Percentiles rank a stretch among this genome's conserved stretches.
Conservation (phyloP, 2,113 vertebrate genomes). For the Heterocephalus glaber region DNA sequence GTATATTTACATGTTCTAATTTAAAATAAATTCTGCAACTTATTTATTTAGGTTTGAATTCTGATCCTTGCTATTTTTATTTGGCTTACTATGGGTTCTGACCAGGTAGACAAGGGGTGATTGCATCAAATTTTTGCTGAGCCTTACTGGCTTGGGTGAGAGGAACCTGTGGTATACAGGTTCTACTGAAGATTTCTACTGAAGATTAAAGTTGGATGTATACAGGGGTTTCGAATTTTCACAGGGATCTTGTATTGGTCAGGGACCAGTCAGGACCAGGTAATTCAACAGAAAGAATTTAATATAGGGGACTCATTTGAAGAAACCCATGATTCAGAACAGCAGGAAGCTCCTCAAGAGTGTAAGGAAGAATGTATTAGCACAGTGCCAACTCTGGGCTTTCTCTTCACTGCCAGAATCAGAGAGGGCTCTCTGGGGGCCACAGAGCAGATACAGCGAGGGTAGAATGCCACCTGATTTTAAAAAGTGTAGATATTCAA, state of each 20-base stretch:
- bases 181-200: neutral
- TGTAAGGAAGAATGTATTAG: neutral
- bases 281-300: slow-evolving; percentile 18
- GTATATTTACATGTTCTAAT: neutral
- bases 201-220: neutral
- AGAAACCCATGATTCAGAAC: neutral
- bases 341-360: neutral
- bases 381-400: neutral
- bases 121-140: neutral
- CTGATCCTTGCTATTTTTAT: neutral
- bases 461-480: neutral
- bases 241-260: neutral
- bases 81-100: neutral
- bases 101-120: neutral
- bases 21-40: neutral
- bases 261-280: neutral
- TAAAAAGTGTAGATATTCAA: no score
- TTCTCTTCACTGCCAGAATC: neutral
- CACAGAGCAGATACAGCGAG: neutral
- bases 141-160: neutral
- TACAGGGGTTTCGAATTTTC: neutral
- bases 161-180: neutral
- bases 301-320: neutral
- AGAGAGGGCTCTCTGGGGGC: neutral
- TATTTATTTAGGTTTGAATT: neutral